phyloP scores from a whole-genome alignment of 2,888 invertebrate species.

The Patella pellucida region DNA sequence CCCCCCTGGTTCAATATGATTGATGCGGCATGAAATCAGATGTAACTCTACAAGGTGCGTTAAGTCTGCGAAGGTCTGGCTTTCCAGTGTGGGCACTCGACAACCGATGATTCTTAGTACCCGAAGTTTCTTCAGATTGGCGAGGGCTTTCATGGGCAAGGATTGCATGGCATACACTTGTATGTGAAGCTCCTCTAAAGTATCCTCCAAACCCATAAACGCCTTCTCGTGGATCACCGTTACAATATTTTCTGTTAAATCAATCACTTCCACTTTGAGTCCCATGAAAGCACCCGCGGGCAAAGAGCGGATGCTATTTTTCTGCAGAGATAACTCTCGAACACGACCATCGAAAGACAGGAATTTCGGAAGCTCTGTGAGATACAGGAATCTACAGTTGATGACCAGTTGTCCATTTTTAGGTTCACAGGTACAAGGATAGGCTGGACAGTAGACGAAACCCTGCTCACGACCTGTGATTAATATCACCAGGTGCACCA shows the following conservation, averaged over 20 bases:
- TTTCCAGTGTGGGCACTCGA: slow-evolving; percentile 26
- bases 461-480: slow-evolving; percentile 29
- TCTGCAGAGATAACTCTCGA: slow-evolving; percentile 35
- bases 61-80: slow-evolving; percentile 28
- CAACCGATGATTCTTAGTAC: slow-evolving; percentile 35
- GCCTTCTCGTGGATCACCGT: slow-evolving; percentile 35
- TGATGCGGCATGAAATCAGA: slow-evolving; percentile 34
- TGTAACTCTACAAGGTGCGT: slow-evolving; percentile 33
- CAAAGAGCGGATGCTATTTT: slow-evolving; percentile 38
- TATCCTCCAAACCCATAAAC: slow-evolving; percentile 37
- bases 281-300: slow-evolving; percentile 37
- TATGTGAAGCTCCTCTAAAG: slow-evolving; percentile 32
- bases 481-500: background rate
- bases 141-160: slow-evolving; percentile 33
- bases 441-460: slow-evolving; percentile 42
- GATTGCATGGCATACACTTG: slow-evolving; percentile 32
- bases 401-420: slow-evolving; percentile 33
- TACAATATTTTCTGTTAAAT: slow-evolving; percentile 40
- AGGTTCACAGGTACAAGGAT: slow-evolving; percentile 39
- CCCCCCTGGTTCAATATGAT: slow-evolving; percentile 30
- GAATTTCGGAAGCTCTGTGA: slow-evolving; percentile 38
- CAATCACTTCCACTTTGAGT: slow-evolving; percentile 35
- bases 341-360: slow-evolving; percentile 38
- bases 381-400: slow-evolving; percentile 38
- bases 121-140: slow-evolving; percentile 23